A percentile compares a stretch with the other conserved stretches of the same genome.
Evolutionary conservation across 2,797 vertebrate genomes (phyloP).

Genomic region (Valencia hispanica): DNA sequence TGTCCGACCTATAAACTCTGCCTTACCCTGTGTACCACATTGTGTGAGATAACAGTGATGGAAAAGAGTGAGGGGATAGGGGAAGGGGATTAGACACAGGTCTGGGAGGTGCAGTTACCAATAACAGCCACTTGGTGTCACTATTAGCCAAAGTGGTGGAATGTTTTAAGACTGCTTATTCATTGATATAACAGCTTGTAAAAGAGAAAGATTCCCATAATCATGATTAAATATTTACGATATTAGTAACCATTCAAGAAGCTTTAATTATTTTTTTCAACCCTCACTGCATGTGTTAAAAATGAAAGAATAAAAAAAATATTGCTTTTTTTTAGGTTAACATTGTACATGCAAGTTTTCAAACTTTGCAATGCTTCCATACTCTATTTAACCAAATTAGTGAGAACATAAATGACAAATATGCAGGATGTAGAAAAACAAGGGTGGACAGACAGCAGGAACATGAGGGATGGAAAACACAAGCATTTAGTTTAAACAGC

Average conservation of each 20-base stretch:
- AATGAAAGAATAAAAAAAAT: not conserved
- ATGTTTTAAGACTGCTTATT: not conserved
- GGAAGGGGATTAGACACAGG: conserved; percentile 43
- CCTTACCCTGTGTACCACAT: conserved; percentile 87
- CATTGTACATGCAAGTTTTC: conserved; percentile 23
- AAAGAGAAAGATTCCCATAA: not conserved
- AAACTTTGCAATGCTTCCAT: conserved; percentile 3
- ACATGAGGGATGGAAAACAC: conserved; percentile 64
- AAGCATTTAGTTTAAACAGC: conserved; percentile 41
- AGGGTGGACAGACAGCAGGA: conserved; percentile 62
- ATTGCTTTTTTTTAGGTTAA: conserved; percentile 5
- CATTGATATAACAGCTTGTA: not conserved
- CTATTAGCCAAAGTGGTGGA: conserved; percentile 28
- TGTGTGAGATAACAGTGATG: conserved; percentile 39
- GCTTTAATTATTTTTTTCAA: not conserved
- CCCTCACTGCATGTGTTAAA: not conserved
- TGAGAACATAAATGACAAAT: conserved; percentile 21
- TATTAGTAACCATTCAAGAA: not conserved
- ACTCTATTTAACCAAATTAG: conserved; percentile 73
- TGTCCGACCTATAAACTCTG: conserved; percentile 95
- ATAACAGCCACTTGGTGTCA: conserved; percentile 48
- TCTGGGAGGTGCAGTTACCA: conserved; percentile 40
- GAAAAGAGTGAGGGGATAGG: conserved; percentile 45
- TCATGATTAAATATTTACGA: not conserved
- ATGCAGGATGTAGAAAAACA: conserved; percentile 47